A percentile compares a stretch with the other conserved stretches of the same genome.
These are phyloP conservation scores for Sinhomidia bicolor DNA, from an alignment of 2,888 invertebrate species.

Conservation along the genomic window DNA sequence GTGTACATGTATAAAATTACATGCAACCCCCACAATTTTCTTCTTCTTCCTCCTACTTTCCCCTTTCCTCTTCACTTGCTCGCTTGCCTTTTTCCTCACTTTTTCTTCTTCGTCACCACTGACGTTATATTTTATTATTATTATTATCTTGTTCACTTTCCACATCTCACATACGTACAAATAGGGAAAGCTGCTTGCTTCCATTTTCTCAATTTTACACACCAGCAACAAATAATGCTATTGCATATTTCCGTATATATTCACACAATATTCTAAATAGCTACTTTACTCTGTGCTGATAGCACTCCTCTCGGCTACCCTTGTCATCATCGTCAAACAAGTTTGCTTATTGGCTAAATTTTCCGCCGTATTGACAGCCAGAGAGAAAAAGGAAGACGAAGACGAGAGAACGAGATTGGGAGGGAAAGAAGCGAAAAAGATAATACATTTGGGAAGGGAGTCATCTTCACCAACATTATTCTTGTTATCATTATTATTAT, in stretches of 20 bases:
- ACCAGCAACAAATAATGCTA: not conserved
- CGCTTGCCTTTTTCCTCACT: not conserved
- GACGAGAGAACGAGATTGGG: too few species aligned
- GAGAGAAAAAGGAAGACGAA: too few species aligned
- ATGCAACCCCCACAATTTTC: not conserved
- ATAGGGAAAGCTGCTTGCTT: slow-evolving; percentile 15
- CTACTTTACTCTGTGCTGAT: not conserved
- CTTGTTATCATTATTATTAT: slow-evolving; percentile 4
- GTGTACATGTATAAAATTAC: too few species aligned
- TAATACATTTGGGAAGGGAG: slow-evolving; percentile 17
- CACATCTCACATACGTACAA: not conserved
- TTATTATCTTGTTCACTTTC: slow-evolving; percentile 14
- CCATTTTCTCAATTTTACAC: not conserved
- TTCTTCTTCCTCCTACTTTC: too few species aligned
- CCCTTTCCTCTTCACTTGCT: not conserved
- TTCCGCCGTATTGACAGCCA: too few species aligned
- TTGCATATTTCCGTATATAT: not conserved
- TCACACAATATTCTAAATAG: not conserved
- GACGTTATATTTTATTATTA: not conserved
- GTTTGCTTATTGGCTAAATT: too few species aligned
- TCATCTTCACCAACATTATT: too few species aligned
- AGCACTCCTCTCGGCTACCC: not conserved
- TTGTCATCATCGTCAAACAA: too few species aligned
- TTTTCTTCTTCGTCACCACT: not conserved
- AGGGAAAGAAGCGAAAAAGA: not conserved